Evolutionary conservation across 2,888 invertebrate species (phyloP).

Genomic region (Creontiades dilutus): DNA sequence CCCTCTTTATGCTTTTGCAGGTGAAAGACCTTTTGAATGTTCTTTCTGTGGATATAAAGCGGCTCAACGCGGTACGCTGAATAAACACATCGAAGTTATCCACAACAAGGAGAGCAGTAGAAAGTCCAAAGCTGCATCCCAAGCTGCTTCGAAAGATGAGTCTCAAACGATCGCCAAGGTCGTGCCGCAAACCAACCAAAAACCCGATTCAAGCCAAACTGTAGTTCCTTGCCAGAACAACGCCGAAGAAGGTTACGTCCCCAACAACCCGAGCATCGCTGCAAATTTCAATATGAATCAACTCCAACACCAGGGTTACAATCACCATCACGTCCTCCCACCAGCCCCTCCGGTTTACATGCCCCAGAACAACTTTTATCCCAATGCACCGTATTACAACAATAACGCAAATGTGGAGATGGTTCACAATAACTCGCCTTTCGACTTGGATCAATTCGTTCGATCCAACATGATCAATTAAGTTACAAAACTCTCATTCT

Average conservation of each 20-base stretch:
- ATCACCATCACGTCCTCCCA: neutral
- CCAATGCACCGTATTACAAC: neutral
- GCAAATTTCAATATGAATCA: neutral
- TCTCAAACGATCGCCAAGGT: neutral
- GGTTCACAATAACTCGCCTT: constrained; percentile 12
- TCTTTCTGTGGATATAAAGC: constrained; percentile 11
- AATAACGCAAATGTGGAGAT: neutral
- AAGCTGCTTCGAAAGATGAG: neutral
- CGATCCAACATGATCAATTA: constrained; percentile 12
- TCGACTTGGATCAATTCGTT: constrained; percentile 2
- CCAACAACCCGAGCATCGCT: neutral
- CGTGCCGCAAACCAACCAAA: neutral
- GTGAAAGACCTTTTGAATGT: neutral
- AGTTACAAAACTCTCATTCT: neutral
- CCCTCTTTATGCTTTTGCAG: neutral
- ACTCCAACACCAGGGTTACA: neutral
- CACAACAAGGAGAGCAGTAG: neutral
- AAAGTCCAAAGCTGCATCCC: neutral
- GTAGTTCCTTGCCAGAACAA: neutral
- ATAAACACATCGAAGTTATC: neutral
- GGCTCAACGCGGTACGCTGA: neutral
- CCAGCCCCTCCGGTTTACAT: neutral
- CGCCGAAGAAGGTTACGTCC: neutral
- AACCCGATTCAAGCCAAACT: neutral
- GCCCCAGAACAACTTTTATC: neutral